These are phyloP conservation scores for Parasteatoda tepidariorum DNA, from an alignment of 1,140 invertebrate species.

Conservation along the genomic window DNA sequence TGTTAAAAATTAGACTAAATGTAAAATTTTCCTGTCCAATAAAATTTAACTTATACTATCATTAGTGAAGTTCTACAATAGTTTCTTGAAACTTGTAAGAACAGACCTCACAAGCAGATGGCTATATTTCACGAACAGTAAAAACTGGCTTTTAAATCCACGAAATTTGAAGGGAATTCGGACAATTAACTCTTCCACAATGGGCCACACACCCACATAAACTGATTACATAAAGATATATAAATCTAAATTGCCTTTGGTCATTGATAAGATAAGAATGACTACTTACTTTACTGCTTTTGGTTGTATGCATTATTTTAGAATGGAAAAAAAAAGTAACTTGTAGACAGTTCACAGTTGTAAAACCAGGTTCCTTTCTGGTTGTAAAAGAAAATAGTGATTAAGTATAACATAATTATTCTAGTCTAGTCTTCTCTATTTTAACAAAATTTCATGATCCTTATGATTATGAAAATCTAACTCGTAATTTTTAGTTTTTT, in stretches of 20 bases:
- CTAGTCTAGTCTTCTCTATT: not conserved
- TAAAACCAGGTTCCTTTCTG: not conserved
- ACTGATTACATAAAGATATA: constrained; percentile 39
- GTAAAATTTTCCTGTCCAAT: not conserved
- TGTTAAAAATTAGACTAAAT: not conserved
- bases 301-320: not conserved
- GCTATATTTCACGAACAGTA: constrained; percentile 27
- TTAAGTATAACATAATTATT: not conserved
- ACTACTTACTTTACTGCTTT: constrained; percentile 27
- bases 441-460: too few relatives aligned
- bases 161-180: not conserved
- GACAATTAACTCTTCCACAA: constrained; percentile 51
- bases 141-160: not conserved
- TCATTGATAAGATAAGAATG: constrained; percentile 38
- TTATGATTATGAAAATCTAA: too few relatives aligned
- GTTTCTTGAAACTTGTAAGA: not conserved
- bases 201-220: constrained; percentile 45
- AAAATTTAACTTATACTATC: not conserved
- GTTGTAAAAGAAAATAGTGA: not conserved
- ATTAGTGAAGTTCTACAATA: constrained; percentile 14
- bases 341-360: not conserved
- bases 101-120: constrained; percentile 48
- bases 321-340: not conserved
- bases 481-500: too few relatives aligned
- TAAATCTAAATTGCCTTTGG: constrained; percentile 33